Evolutionary conservation across 1,140 invertebrate genomes (phyloP).

Genomic region (Bombus waltoni): DNA sequence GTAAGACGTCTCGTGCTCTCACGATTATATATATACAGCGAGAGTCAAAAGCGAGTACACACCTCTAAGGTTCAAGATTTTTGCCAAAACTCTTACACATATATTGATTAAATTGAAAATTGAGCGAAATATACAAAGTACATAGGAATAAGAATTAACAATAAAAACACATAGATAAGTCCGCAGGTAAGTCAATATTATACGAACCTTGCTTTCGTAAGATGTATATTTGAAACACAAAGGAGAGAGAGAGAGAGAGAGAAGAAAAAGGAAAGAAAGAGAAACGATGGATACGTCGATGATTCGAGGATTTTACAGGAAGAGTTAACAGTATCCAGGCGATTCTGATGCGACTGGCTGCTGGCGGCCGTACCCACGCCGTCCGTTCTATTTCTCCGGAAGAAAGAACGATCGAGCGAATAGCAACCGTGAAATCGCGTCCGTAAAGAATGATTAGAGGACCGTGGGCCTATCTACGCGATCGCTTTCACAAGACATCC

Average conservation of each 20-base stretch:
- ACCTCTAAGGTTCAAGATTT: no score
- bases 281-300: constrained; percentile 16
- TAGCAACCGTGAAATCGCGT: constrained; percentile 64
- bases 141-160: no score
- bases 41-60: no score
- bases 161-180: no score
- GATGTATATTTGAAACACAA: no score
- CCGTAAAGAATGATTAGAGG: constrained; percentile 60
- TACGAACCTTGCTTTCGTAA: no score
- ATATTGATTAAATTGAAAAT: no score
- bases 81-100: no score
- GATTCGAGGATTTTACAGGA: constrained; percentile 34
- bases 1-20: neutral
- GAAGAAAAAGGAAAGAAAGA: neutral
- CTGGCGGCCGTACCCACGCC: constrained; percentile 48
- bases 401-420: constrained; percentile 58
- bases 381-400: constrained; percentile 37
- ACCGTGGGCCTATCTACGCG: neutral
- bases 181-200: no score
- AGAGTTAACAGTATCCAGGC: constrained; percentile 60
- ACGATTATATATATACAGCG: neutral
- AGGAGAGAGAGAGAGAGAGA: neutral
- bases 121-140: no score
- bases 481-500: constrained; percentile 43
- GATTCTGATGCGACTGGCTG: constrained; percentile 58